A percentile compares a stretch with the other conserved stretches of the same genome.
phyloP scores from a whole-genome alignment of 1,140 invertebrate species.

The Conus betulinus region DNA sequence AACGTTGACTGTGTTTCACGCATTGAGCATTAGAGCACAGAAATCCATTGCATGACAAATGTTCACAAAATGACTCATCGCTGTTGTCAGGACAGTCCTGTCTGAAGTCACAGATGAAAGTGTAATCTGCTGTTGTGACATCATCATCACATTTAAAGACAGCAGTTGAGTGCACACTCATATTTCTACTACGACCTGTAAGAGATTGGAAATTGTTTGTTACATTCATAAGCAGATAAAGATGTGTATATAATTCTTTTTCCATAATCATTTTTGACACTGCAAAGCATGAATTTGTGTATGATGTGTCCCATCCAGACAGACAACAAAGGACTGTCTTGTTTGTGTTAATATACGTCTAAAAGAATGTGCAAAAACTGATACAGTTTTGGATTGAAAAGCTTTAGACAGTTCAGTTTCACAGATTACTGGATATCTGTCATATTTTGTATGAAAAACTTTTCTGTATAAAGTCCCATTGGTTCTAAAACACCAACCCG shows the following conservation, averaged over 20 bases:
- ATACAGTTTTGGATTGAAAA: background rate
- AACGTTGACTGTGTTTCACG: background rate
- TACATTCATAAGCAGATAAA: too few relatives aligned
- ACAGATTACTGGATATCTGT: too few relatives aligned
- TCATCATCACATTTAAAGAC: background rate
- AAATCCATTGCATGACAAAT: background rate
- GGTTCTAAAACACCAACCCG: too few relatives aligned
- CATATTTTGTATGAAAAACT: background rate
- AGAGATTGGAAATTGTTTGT: too few relatives aligned
- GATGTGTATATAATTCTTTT: too few relatives aligned
- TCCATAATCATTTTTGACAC: too few relatives aligned
- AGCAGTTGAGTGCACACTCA: too few relatives aligned
- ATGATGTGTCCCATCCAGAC: background rate
- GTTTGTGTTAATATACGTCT: background rate
- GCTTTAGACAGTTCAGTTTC: background rate
- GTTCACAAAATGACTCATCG: slow-evolving; percentile 19
- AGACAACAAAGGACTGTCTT: background rate
- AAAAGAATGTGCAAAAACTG: background rate
- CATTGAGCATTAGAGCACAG: slow-evolving; percentile 16
- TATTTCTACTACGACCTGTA: too few relatives aligned
- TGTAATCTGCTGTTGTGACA: background rate
- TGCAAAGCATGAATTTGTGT: background rate
- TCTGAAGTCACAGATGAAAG: slow-evolving; percentile 26
- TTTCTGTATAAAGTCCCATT: background rate
- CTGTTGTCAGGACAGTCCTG: background rate